These are phyloP conservation scores for Chaetops frenatus DNA, from an alignment of 2,113 vertebrate species.

Conservation along the genomic window DNA sequence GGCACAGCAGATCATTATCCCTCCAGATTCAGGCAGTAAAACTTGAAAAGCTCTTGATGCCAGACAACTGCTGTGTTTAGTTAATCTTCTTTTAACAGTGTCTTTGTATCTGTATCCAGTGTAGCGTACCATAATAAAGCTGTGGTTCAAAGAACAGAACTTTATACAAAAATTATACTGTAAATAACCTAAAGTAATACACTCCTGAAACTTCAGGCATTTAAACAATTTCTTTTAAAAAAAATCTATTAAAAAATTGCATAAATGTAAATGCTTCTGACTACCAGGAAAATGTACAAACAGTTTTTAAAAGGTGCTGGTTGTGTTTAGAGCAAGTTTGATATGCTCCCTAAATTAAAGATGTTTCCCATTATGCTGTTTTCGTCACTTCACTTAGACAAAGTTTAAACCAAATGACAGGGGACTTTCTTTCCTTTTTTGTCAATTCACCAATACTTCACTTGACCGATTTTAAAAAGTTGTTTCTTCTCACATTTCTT, in stretches of 20 bases:
- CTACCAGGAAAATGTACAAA: conserved; percentile 70
- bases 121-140: conserved; percentile 85
- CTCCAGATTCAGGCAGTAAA: conserved; percentile 72
- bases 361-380: conserved; percentile 27
- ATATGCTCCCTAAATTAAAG: conserved; percentile 50
- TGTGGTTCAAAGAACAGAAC: conserved; percentile 78
- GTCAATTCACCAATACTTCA: conserved; percentile 46
- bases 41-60: conserved; percentile 73
- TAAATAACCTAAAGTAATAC: conserved; percentile 74
- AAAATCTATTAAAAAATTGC: conserved; percentile 70
- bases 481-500: conserved; percentile 44
- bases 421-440: conserved; percentile 32
- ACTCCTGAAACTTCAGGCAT: conserved; percentile 71
- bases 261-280: conserved; percentile 75
- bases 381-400: conserved; percentile 54
- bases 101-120: conserved; percentile 82
- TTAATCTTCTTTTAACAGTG: conserved; percentile 75
- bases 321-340: conserved; percentile 65
- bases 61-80: conserved; percentile 76
- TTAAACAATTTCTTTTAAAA: conserved; percentile 70
- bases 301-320: conserved; percentile 73
- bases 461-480: conserved; percentile 42
- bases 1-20: conserved; percentile 78
- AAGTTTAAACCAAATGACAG: conserved; percentile 44
- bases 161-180: conserved; percentile 75